phyloP scores from a whole-genome alignment of 1,140 invertebrate genomes.

The Ephestia elutella region DNA sequence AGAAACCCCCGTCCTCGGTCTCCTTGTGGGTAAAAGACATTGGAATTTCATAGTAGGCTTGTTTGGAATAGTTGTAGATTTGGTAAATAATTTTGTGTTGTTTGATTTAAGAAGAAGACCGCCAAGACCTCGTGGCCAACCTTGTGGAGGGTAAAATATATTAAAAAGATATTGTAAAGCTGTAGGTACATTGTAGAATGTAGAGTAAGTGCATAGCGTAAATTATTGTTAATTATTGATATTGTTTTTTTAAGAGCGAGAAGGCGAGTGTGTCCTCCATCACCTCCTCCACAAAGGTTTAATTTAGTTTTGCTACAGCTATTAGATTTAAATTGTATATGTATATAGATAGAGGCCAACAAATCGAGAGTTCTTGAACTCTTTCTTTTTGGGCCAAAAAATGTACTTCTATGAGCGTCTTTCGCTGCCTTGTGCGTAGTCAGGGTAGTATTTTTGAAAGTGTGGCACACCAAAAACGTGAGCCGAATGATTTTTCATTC shows the following conservation, averaged over 20 bases:
- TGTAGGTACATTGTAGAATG: neutral
- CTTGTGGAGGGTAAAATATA: conserved; percentile 2
- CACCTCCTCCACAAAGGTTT: conserved; percentile 26
- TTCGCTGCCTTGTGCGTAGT: too few relatives aligned
- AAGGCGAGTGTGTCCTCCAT: conserved; percentile 10
- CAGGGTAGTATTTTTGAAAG: too few relatives aligned
- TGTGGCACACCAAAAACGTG: too few relatives aligned
- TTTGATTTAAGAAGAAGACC: conserved; percentile 1
- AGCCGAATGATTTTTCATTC: too few relatives aligned
- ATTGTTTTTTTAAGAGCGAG: conserved; percentile 11
- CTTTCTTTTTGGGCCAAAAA: too few relatives aligned
- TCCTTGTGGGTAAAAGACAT: neutral
- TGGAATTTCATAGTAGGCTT: conserved; percentile 2
- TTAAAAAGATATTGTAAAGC: neutral
- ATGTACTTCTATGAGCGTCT: too few relatives aligned
- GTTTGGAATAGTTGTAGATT: neutral
- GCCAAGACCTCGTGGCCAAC: neutral
- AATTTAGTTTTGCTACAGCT: neutral
- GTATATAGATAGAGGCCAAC: too few relatives aligned
- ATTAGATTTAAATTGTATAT: too few relatives aligned
- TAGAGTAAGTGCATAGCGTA: conserved; percentile 1
- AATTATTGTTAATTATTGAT: conserved; percentile 3
- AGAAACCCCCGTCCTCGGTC: conserved; percentile 1
- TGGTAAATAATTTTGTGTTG: neutral
- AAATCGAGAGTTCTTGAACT: too few relatives aligned